These are phyloP conservation scores for Wasmannia auropunctata DNA, from an alignment of 1,140 invertebrate genomes.

Conservation along the genomic window DNA sequence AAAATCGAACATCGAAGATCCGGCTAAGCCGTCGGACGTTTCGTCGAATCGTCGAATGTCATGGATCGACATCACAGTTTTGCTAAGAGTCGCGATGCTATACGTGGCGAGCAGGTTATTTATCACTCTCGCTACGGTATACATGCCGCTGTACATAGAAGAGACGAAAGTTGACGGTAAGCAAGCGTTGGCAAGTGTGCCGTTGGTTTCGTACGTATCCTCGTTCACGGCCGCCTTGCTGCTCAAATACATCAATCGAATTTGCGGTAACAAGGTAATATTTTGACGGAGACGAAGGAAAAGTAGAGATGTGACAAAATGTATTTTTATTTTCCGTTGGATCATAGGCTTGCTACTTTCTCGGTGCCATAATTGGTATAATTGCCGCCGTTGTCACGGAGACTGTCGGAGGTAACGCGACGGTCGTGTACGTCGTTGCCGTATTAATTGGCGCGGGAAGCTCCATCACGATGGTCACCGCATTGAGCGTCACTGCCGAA, in stretches of 20 bases:
- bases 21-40: slow-evolving; percentile 3
- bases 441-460: slow-evolving; percentile 90
- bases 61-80: slow-evolving; percentile 75
- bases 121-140: slow-evolving; percentile 93
- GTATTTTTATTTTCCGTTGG: not conserved
- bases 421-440: slow-evolving; percentile 79
- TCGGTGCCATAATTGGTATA: slow-evolving; percentile 80
- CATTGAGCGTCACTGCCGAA: slow-evolving; percentile 96
- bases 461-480: slow-evolving; percentile 95
- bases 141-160: slow-evolving; percentile 94
- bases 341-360: slow-evolving; percentile 79
- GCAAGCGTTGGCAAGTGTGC: slow-evolving; percentile 93
- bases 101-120: slow-evolving; percentile 94
- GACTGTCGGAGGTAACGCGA: slow-evolving; percentile 73
- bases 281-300: slow-evolving; percentile 83
- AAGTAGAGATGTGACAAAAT: too few species aligned
- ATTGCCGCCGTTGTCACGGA: slow-evolving; percentile 77
- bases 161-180: slow-evolving; percentile 86
- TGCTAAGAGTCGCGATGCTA: slow-evolving; percentile 81
- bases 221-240: slow-evolving; percentile 93
- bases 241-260: slow-evolving; percentile 89
- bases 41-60: slow-evolving; percentile 47
- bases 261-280: slow-evolving; percentile 87
- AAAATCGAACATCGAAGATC: slow-evolving; percentile 63
- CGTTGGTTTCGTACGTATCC: slow-evolving; percentile 93